These are phyloP conservation scores for Turdus rufiventris DNA, from an alignment of 2,113 vertebrate genomes.

Conservation along the genomic window DNA sequence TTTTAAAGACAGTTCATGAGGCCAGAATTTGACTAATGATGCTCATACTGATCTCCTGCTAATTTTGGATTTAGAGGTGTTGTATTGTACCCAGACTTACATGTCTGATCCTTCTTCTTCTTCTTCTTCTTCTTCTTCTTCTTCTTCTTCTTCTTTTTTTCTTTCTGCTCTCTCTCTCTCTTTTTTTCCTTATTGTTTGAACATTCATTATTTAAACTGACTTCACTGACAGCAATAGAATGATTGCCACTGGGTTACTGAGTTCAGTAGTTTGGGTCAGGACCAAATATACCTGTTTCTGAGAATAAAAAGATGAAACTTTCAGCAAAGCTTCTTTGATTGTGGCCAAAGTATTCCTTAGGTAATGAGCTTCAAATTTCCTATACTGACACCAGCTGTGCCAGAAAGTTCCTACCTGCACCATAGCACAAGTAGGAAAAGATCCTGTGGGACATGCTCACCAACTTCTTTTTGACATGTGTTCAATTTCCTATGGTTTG, in stretches of 20 bases:
- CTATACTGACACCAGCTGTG: background rate
- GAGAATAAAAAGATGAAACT: background rate
- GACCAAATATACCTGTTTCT: background rate
- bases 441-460: background rate
- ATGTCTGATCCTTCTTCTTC: background rate
- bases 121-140: background rate
- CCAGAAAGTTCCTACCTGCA: background rate
- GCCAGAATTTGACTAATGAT: constrained; percentile 60
- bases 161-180: background rate
- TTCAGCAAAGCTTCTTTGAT: background rate
- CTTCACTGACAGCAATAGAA: background rate
- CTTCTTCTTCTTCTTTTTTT: background rate
- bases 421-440: background rate
- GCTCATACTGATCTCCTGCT: constrained; percentile 35
- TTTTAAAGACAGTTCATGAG: constrained; percentile 53
- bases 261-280: background rate
- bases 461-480: background rate
- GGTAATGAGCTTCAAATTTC: background rate
- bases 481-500: background rate
- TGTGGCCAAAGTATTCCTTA: background rate
- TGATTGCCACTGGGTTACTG: background rate
- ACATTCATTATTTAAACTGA: background rate
- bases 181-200: background rate
- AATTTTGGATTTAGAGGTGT: constrained; percentile 56
- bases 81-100: constrained; percentile 20